Conservation (phyloP, 1,140 invertebrate genomes). For the Papilio dardanus region DNA sequence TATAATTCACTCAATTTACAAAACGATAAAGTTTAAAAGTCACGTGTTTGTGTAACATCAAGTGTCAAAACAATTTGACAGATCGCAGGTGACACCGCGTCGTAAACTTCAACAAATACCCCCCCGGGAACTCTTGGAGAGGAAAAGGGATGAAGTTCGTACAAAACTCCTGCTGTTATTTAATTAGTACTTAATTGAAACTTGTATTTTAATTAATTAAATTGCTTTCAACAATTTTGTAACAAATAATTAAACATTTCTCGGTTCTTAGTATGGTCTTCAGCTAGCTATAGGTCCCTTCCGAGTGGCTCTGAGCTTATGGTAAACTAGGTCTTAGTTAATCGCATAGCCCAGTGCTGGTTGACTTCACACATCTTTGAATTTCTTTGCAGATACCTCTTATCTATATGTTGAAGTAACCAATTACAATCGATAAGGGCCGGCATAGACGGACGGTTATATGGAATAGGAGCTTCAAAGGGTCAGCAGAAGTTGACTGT, state of each 20-base stretch:
- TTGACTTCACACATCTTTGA: background rate
- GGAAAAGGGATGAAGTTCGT: conserved; percentile 19
- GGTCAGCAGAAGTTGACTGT: too few species aligned
- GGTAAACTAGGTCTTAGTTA: background rate
- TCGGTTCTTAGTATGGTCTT: too few species aligned
- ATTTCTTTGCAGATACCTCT: background rate
- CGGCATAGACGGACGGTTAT: background rate
- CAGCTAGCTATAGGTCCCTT: too few species aligned
- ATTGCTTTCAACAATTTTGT: background rate
- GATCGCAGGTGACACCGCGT: conserved; percentile 9
- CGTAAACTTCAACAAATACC: conserved; percentile 25
- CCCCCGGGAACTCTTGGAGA: background rate
- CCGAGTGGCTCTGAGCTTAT: background rate
- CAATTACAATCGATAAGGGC: background rate
- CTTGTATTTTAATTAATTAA: conserved; percentile 27
- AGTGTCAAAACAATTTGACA: conserved; percentile 27
- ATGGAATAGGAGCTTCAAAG: too few species aligned
- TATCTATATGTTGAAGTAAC: background rate
- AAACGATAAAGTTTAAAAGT: background rate
- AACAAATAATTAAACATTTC: background rate
- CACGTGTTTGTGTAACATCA: background rate
- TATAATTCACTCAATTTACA: background rate
- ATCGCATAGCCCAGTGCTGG: background rate
- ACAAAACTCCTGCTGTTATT: conserved; percentile 16
- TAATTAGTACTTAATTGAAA: conserved; percentile 23